phyloP scores from a whole-genome alignment of 2,888 invertebrate genomes.

The Noctua janthina region DNA sequence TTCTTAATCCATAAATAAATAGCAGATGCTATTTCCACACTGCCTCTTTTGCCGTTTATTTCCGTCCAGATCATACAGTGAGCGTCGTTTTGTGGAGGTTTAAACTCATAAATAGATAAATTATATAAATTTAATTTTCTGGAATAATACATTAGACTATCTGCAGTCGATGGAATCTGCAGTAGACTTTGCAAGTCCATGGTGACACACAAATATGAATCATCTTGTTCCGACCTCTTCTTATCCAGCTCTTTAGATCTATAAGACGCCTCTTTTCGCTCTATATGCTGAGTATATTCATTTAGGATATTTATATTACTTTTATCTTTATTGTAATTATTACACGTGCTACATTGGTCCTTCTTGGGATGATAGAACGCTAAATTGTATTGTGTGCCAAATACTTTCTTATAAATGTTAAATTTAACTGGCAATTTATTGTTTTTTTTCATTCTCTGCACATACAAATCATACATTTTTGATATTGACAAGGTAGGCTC shows the following conservation, averaged over 20 bases:
- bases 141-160: constrained; percentile 33
- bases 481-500: constrained; percentile 35
- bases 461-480: constrained; percentile 44
- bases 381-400: constrained; percentile 43
- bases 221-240: constrained; percentile 18
- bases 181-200: constrained; percentile 29
- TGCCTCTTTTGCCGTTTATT: constrained; percentile 45
- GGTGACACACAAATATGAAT: constrained; percentile 27
- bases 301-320: constrained; percentile 16
- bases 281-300: constrained; percentile 27
- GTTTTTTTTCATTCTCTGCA: constrained; percentile 27
- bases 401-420: constrained; percentile 31
- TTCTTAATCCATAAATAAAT: constrained; percentile 29
- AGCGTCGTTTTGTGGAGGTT: constrained; percentile 36
- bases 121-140: constrained; percentile 33
- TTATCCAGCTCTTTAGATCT: constrained; percentile 30
- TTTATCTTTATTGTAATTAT: constrained; percentile 29
- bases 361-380: constrained; percentile 35
- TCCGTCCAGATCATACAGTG: constrained; percentile 38
- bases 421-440: constrained; percentile 30
- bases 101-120: constrained; percentile 31
- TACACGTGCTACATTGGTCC: constrained; percentile 26
- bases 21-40: constrained; percentile 33
- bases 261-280: constrained; percentile 29
- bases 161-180: constrained; percentile 24